Conservation (phyloP, 2,888 invertebrate genomes). For the Gerris lacustris region DNA sequence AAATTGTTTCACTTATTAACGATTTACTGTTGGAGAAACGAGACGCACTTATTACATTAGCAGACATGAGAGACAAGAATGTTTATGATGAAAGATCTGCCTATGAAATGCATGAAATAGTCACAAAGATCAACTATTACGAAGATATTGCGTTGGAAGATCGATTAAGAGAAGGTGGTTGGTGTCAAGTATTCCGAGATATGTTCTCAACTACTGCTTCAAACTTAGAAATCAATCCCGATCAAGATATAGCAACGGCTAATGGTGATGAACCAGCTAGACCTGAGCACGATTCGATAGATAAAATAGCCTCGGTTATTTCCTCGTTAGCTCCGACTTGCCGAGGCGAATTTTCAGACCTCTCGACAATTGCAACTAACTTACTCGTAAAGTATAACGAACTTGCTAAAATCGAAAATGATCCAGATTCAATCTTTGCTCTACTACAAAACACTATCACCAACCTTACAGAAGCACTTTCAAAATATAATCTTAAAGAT, state of each 20-base stretch:
- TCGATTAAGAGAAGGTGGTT: conserved; percentile 22
- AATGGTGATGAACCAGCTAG: background rate
- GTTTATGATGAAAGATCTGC: background rate
- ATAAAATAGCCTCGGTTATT: background rate
- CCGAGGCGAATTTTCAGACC: background rate
- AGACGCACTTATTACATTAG: conserved; percentile 21
- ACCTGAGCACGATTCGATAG: background rate
- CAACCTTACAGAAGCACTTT: background rate
- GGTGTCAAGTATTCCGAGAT: conserved; percentile 21
- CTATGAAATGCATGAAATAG: conserved; percentile 9
- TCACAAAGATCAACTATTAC: conserved; percentile 14
- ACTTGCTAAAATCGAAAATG: background rate
- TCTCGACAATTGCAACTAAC: background rate
- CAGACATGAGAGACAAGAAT: conserved; percentile 9
- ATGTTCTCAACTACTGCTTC: background rate
- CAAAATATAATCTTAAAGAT: background rate
- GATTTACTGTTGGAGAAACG: conserved; percentile 47
- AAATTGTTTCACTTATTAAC: conserved; percentile 46
- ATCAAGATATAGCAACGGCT: background rate
- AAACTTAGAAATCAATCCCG: background rate
- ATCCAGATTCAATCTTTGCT: background rate
- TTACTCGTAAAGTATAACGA: background rate
- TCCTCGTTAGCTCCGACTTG: background rate
- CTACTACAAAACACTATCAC: background rate
- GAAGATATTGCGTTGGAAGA: conserved; percentile 13